phyloP scores from a whole-genome alignment of 1,140 invertebrate genomes.

The Pachypsylla venusta region DNA sequence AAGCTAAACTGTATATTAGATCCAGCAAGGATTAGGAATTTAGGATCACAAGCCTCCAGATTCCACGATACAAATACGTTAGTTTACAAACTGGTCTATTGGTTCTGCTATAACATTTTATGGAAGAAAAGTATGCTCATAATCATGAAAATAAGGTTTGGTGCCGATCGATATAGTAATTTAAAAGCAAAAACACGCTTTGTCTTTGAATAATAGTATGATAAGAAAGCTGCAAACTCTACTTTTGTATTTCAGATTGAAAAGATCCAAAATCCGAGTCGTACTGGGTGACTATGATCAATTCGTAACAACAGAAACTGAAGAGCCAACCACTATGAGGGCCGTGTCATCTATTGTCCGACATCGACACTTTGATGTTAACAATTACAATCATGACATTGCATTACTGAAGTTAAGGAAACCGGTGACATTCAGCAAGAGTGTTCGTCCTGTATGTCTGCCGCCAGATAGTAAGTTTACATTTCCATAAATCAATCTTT shows the following conservation, averaged over 20 bases:
- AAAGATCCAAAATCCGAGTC: conserved; percentile 58
- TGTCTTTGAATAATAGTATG: too few species aligned
- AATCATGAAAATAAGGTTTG: too few species aligned
- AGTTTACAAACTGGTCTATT: too few species aligned
- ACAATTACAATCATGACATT: conserved; percentile 76
- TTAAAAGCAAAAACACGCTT: too few species aligned
- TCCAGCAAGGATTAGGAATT: too few species aligned
- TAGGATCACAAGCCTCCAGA: too few species aligned
- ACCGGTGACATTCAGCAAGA: conserved; percentile 59
- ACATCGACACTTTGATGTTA: conserved; percentile 64
- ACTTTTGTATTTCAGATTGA: conserved; percentile 46
- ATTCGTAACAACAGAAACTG: conserved; percentile 52
- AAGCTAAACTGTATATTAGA: too few species aligned
- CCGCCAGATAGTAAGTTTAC: conserved; percentile 41
- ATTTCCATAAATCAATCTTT: conserved; percentile 13
- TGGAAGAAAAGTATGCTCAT: too few species aligned
- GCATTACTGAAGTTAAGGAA: conserved; percentile 60
- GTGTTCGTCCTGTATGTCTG: conserved; percentile 63
- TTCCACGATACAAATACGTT: too few species aligned
- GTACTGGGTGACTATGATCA: conserved; percentile 69
- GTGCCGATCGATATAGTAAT: too few species aligned
- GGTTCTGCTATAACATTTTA: too few species aligned
- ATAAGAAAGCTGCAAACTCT: too few species aligned
- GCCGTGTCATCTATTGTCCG: conserved; percentile 58
- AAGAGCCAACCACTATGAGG: conserved; percentile 48